A percentile compares a stretch with the other conserved stretches of the same genome.
phyloP scores from a whole-genome alignment of 2,888 invertebrate genomes.

The Trissolcus japonicus region DNA sequence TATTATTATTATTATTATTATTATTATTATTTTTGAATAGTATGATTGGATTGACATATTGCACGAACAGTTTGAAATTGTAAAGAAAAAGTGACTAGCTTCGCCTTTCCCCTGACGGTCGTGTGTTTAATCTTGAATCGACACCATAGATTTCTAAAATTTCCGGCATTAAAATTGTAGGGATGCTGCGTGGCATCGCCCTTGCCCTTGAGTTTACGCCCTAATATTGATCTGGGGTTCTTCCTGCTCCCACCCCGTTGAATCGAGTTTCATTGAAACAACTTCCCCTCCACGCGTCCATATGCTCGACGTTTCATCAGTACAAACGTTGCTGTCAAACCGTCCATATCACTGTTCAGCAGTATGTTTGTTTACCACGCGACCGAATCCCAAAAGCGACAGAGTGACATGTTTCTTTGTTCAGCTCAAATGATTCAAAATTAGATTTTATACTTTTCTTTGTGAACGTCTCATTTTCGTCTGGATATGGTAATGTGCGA shows the following conservation, averaged over 20 bases:
- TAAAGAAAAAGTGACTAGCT: conserved; percentile 10
- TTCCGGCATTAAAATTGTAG: conserved; percentile 17
- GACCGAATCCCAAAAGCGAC: neutral
- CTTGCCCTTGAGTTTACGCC: conserved; percentile 72
- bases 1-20: neutral
- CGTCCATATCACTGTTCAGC: conserved; percentile 53
- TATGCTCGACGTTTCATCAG: conserved; percentile 68
- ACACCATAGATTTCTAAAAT: conserved; percentile 14
- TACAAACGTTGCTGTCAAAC: conserved; percentile 71
- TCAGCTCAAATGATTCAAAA: conserved; percentile 2
- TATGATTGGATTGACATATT: neutral
- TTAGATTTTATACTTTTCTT: neutral
- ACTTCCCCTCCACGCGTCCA: conserved; percentile 62
- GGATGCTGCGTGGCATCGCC: conserved; percentile 60
- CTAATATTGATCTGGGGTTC: conserved; percentile 72
- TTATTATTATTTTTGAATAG: neutral
- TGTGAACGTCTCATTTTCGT: neutral
- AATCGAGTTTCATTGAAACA: conserved; percentile 62
- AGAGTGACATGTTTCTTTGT: neutral
- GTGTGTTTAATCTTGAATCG: conserved; percentile 23
- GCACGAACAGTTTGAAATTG: neutral
- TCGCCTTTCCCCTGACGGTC: conserved; percentile 4
- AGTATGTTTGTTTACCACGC: conserved; percentile 21
- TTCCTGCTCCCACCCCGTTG: conserved; percentile 62
- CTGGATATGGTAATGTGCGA: conserved; percentile 71